Evolutionary conservation across 2,113 vertebrate species (phyloP), one percentile per base, ranked within the genome.

Genomic region (Pampusana beccarii): DNA sequence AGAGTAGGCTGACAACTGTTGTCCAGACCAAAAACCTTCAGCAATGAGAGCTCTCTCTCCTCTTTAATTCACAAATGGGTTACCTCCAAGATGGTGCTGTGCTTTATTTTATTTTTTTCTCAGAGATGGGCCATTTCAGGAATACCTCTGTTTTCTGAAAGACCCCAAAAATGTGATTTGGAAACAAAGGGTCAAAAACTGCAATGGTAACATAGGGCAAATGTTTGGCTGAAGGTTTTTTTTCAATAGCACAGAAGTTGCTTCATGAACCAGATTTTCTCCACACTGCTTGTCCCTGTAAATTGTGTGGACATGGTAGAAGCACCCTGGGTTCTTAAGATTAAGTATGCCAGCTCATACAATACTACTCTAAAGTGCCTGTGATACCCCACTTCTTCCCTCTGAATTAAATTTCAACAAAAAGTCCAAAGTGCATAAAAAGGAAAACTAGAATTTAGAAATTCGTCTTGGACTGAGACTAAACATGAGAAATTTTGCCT

Each of bases 191-290:
- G 13, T 5, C 2, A 4, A 78, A 66, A 95, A 28, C n/a, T 40
- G 64, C 28, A 40, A 31, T 1, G 0, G 25, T 79, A 62, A 46
- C 14, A 11, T 14, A 50, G 0, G 1, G 34, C 31, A 36, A 51
- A 67, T 54, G 9, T 61, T 71, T 86, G 78, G 25, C 51, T 87
- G 60, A 78, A 64, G 73, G n/a, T n/a, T 42, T 26, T 75, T 92
- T 80, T 80, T 54, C 48, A 58, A 2, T 19, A 71, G 23, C 13
- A 15, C 8, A 71, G 61, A 46, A 72, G 38, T 24, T 29, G 33
- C 23, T 69, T 72, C 7, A 4, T 28, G 62, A 64, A 60, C 15
- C 16, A 36, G 28, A 20, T 53, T 83, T 71, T 48, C 20, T 42
- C 10, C 33, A 31, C 62, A 85, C 73, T 77, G 2, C 21, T 61